These are phyloP conservation scores for Crypturellus tataupa DNA, from an alignment of 2,797 vertebrate genomes.

Conservation along the genomic window DNA sequence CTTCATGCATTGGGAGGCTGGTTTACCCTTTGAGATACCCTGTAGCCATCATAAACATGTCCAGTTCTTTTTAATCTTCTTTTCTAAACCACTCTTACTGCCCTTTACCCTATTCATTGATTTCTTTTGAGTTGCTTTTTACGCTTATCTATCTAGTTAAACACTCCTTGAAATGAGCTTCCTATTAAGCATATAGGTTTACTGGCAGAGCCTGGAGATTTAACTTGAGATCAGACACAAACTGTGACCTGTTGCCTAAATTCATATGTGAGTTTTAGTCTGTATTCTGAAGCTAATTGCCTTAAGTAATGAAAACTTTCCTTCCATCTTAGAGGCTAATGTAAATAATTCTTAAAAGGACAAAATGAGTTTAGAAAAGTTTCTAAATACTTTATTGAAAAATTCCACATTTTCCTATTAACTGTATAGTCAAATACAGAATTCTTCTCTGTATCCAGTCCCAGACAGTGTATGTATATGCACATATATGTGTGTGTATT, in stretches of 20 bases:
- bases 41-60: background rate
- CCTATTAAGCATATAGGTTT: background rate
- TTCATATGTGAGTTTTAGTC: background rate
- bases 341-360: background rate
- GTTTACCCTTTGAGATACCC: background rate
- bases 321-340: background rate
- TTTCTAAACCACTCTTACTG: background rate
- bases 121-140: background rate
- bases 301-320: background rate
- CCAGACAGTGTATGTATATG: fast-evolving
- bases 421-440: background rate
- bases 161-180: background rate
- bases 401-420: background rate
- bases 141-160: background rate
- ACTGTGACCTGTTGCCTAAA: background rate
- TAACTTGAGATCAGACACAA: background rate
- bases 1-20: background rate
- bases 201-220: background rate
- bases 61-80: background rate
- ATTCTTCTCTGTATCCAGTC: background rate
- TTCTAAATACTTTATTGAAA: background rate
- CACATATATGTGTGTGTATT: too few relatives aligned
- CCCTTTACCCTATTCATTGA: background rate
- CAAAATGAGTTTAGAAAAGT: background rate
- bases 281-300: background rate